These are phyloP conservation scores for Crypturellus tataupa DNA, from an alignment of 2,797 vertebrate genomes.

Conservation along the genomic window DNA sequence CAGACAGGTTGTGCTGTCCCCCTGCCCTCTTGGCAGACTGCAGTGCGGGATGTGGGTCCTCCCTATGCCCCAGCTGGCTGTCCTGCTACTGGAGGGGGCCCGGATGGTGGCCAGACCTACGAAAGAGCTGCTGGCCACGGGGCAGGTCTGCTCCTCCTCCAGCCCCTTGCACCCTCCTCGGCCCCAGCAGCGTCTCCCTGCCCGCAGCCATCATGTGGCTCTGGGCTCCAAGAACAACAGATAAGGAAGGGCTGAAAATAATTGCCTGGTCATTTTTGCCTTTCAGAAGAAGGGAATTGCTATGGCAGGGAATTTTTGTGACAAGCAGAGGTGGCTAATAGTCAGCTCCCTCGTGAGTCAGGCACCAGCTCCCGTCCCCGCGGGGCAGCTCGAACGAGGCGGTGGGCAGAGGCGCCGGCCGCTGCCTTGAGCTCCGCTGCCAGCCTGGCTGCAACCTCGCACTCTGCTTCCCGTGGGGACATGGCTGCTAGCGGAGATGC, in stretches of 20 bases:
- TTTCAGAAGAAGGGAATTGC: not conserved
- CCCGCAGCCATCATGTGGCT: slow-evolving; percentile 5
- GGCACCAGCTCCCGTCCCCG: fast-evolving
- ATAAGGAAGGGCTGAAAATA: slow-evolving; percentile 68
- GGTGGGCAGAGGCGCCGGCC: no score
- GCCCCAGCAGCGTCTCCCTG: not conserved
- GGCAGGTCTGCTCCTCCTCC: not conserved
- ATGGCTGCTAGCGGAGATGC: not conserved
- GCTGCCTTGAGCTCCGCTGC: no score
- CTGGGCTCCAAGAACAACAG: not conserved
- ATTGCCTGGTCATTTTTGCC: slow-evolving; percentile 41
- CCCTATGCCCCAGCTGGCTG: not conserved
- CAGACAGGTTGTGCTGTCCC: fast-evolving
- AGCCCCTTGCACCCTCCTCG: fast-evolving
- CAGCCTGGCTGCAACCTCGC: no score
- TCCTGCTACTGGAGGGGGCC: not conserved
- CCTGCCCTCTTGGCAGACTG: not conserved
- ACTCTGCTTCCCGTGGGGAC: no score
- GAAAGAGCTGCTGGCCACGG: fast-evolving
- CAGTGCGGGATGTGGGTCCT: not conserved
- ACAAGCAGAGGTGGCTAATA: slow-evolving; percentile 24
- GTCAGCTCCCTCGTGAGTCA: slow-evolving; percentile 42
- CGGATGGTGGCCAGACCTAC: not conserved
- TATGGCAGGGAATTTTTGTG: slow-evolving; percentile 27
- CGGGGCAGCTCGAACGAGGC: no score